Evolutionary conservation across 1,140 invertebrate genomes (phyloP), one percentile per base, ranked within the genome.

Genomic region (Bombus waltoni): DNA sequence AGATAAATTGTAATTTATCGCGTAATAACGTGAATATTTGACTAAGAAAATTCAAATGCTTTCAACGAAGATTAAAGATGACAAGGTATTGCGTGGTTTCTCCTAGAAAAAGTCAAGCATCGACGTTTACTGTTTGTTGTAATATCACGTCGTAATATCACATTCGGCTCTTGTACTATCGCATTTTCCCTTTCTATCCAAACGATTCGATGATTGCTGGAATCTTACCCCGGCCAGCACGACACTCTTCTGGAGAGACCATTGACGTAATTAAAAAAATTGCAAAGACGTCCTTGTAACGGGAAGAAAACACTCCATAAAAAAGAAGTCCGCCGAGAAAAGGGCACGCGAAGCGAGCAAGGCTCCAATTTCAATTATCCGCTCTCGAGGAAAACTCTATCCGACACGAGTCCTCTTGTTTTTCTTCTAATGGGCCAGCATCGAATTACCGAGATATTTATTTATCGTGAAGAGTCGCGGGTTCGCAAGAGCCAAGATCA

Each of bases 371-470:
- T 88, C 88, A 89, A 88, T 88, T 89, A 89, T 89, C 83, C 80
- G 83, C 35, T 76, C 25, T 59, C 25, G 13, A 40, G 68, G 78
- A 81, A 89, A 89, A 87, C 65, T 81, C 73, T 76, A 78, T 76
- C 59, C 68, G 71, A 62, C 75, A 53, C 28, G 70, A 62, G 42
- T 68, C 57, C 81, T 89, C 85, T 90, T 90, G 89, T 90, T 90
- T 90, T 70, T 89, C 85, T 81, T 71, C 77, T 89, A 90, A 90
- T 90, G 87, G 87, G 53, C 81, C 76, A 68, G 86, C 71, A 87
- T 89, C 85, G 79, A 85, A 90, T 90, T 90, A 87, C 89, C 74
- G 32, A 44, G 76, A 90, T 87, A 87, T 89, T 90, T 90, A 90
- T 85, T 89, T 90, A 87, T 86, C 53, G 42, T 79, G 65, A 65